Evolutionary conservation across 2,113 vertebrate genomes (phyloP).

Genomic region (Amazona vittata): DNA sequence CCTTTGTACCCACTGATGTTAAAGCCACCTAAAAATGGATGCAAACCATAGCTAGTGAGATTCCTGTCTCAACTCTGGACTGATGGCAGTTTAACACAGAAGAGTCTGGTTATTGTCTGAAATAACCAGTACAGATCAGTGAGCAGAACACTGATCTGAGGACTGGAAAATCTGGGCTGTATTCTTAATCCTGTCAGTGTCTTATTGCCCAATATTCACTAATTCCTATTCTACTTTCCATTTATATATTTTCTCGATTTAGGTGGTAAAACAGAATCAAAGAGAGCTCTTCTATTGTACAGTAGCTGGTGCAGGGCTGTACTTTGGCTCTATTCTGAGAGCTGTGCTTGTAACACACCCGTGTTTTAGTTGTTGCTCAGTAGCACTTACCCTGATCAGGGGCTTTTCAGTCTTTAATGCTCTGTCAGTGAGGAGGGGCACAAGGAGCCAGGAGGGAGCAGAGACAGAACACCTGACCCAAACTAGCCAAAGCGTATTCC

Average conservation of each 20-base stretch:
- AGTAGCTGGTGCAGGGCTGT: not conserved
- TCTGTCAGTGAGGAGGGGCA: not conserved
- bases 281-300: not conserved
- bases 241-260: not conserved
- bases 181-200: not conserved
- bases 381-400: not conserved
- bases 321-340: not conserved
- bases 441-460: not conserved
- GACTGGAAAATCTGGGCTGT: not conserved
- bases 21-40: not conserved
- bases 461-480: not conserved
- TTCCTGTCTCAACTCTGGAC: not conserved
- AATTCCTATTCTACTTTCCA: not conserved
- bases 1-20: not conserved
- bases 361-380: not conserved
- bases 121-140: not conserved
- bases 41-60: not conserved
- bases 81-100: not conserved
- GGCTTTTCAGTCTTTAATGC: not conserved
- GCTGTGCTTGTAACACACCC: not conserved
- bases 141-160: not conserved
- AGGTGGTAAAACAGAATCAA: not conserved
- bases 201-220: not conserved
- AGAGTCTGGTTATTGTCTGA: not conserved
- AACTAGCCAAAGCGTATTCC: not conserved